Evolutionary conservation across 1,140 invertebrate genomes (phyloP).

Genomic region (Kradibia gibbosae): DNA sequence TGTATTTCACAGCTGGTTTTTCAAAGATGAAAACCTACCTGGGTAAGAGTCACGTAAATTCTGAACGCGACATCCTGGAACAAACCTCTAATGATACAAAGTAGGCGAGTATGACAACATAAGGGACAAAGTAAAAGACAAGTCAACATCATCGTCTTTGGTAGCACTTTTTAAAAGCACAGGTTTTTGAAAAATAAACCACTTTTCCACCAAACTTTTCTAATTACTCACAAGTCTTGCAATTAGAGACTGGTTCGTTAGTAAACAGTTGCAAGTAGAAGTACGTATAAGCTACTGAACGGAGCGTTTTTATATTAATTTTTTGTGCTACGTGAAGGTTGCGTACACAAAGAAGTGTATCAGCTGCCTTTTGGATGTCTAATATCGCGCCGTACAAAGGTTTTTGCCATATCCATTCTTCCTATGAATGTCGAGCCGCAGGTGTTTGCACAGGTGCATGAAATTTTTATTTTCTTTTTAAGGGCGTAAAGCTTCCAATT

Average conservation of each 20-base stretch:
- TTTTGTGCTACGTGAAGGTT: slow-evolving; percentile 46
- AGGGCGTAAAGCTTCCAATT: background rate
- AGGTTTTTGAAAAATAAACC: background rate
- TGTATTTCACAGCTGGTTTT: too few relatives aligned
- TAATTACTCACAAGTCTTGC: slow-evolving; percentile 50
- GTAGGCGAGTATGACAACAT: too few relatives aligned
- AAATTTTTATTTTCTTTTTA: slow-evolving; percentile 43
- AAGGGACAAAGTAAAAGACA: background rate
- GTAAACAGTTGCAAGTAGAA: slow-evolving; percentile 38
- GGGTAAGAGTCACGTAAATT: too few relatives aligned
- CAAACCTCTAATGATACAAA: too few relatives aligned
- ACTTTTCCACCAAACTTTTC: background rate
- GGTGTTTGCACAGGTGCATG: background rate
- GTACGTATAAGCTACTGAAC: slow-evolving; percentile 49
- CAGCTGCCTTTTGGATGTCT: background rate
- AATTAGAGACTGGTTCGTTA: slow-evolving; percentile 61
- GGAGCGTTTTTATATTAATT: slow-evolving; percentile 51
- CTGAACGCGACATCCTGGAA: too few relatives aligned
- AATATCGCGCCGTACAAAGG: slow-evolving; percentile 13
- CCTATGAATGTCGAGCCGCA: background rate
- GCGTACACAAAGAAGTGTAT: background rate
- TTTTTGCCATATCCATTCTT: background rate
- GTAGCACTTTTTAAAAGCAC: background rate
- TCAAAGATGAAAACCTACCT: too few relatives aligned
- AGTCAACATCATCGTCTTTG: background rate